A percentile compares a stretch with the other conserved stretches of the same genome.
phyloP scores from a whole-genome alignment of 2,888 invertebrate genomes.

The Miltochrista miniata region DNA sequence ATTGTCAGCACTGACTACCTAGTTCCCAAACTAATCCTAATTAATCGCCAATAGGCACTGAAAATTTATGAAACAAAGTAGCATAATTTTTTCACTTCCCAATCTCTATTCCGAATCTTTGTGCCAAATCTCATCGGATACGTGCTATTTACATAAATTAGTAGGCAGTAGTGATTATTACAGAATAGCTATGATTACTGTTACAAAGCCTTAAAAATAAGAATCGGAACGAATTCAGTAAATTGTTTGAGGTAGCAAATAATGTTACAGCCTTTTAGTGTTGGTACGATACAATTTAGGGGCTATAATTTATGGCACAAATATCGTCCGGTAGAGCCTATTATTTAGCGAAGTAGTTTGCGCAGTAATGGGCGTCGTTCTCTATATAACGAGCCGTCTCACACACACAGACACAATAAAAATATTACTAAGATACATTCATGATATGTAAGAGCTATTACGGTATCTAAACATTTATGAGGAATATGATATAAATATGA shows the following conservation, averaged over 20 bases:
- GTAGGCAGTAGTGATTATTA: no score
- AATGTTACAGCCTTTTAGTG: background rate
- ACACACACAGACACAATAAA: slow-evolving; percentile 36
- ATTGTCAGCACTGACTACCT: no score
- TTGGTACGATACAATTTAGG: slow-evolving; percentile 22
- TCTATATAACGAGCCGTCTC: slow-evolving; percentile 43
- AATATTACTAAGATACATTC: slow-evolving; percentile 23
- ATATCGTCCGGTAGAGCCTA: slow-evolving; percentile 34
- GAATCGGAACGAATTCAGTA: background rate
- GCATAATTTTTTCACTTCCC: no score
- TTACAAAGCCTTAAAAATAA: background rate
- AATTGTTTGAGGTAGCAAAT: background rate
- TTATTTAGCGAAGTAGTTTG: slow-evolving; percentile 56
- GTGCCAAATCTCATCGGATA: no score
- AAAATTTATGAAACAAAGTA: no score
- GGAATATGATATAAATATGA: slow-evolving; percentile 10
- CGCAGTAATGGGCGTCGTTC: slow-evolving; percentile 46
- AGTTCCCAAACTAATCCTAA: no score
- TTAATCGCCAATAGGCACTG: no score
- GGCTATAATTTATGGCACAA: slow-evolving; percentile 29
- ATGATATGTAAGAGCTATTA: slow-evolving; percentile 31
- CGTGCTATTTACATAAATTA: no score
- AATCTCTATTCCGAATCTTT: no score
- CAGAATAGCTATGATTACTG: no score
- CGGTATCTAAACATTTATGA: slow-evolving; percentile 33